Conservation (phyloP, 2,113 vertebrate species). For the Abramis brama region DNA sequence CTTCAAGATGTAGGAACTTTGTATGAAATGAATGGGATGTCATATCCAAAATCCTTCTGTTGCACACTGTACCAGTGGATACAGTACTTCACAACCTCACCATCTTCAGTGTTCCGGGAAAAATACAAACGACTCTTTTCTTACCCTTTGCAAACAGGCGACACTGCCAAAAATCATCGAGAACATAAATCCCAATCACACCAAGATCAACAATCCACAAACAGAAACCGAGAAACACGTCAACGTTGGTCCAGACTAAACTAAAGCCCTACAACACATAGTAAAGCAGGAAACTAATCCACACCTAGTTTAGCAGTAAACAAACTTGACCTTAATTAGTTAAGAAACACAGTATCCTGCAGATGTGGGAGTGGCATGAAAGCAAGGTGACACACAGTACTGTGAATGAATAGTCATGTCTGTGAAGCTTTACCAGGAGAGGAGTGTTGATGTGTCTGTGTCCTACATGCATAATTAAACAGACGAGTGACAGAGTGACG, state of each 20-base stretch:
- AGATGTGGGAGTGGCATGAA: slow-evolving; percentile 27
- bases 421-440: slow-evolving; percentile 37
- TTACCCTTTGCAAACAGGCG: not conserved
- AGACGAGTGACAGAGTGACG: slow-evolving; percentile 61
- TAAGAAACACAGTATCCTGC: slow-evolving; percentile 27
- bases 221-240: not conserved
- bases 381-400: slow-evolving; percentile 12
- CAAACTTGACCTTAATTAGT: slow-evolving; percentile 10
- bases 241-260: not conserved
- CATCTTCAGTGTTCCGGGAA: not conserved
- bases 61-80: not conserved
- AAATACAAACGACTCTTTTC: not conserved
- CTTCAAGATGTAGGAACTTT: not conserved
- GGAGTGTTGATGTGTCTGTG: slow-evolving; percentile 33
- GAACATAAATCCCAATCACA: not conserved
- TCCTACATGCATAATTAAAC: slow-evolving; percentile 57
- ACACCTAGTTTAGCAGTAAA: slow-evolving; percentile 16
- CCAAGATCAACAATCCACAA: not conserved
- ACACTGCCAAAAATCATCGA: not conserved
- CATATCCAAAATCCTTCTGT: not conserved
- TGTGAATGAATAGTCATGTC: slow-evolving; percentile 2
- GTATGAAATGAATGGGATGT: not conserved
- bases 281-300: slow-evolving; percentile 5
- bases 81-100: not conserved
- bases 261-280: slow-evolving; percentile 25